Evolutionary conservation across 2,797 vertebrate genomes (phyloP).

Genomic region (Spondyliosoma cantharus): DNA sequence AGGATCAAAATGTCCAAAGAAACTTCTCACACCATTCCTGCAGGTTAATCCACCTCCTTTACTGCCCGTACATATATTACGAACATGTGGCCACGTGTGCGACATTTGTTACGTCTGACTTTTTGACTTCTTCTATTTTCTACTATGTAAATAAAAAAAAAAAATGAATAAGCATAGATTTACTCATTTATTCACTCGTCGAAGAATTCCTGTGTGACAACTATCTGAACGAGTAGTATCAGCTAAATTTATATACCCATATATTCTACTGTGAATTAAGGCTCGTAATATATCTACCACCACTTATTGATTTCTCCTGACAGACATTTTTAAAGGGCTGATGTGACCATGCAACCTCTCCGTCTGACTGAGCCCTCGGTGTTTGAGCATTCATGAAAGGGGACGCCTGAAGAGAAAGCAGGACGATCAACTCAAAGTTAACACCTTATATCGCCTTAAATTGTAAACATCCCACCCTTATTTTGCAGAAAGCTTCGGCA

Average conservation of each 20-base stretch:
- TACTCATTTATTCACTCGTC: neutral
- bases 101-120: neutral
- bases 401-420: neutral
- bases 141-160: no score
- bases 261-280: conserved; percentile 5
- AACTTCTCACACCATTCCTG: conserved; percentile 5
- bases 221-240: neutral
- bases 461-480: conserved; percentile 1
- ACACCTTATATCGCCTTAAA: no score
- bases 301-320: conserved; percentile 23
- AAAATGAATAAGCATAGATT: neutral
- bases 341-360: conserved; percentile 7
- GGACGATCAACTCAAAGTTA: neutral
- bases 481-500: conserved; percentile 10
- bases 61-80: neutral
- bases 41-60: neutral
- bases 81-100: neutral
- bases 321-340: conserved; percentile 14
- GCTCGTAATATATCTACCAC: conserved; percentile 9
- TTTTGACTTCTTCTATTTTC: neutral
- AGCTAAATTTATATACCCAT: neutral
- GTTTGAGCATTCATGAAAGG: neutral
- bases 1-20: conserved; percentile 6
- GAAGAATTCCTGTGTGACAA: neutral
- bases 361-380: conserved; percentile 17